Evolutionary conservation across 2,113 vertebrate genomes (phyloP), one percentile per base, ranked within the genome.

Genomic region (Machaerirhynchus nigripectus): DNA sequence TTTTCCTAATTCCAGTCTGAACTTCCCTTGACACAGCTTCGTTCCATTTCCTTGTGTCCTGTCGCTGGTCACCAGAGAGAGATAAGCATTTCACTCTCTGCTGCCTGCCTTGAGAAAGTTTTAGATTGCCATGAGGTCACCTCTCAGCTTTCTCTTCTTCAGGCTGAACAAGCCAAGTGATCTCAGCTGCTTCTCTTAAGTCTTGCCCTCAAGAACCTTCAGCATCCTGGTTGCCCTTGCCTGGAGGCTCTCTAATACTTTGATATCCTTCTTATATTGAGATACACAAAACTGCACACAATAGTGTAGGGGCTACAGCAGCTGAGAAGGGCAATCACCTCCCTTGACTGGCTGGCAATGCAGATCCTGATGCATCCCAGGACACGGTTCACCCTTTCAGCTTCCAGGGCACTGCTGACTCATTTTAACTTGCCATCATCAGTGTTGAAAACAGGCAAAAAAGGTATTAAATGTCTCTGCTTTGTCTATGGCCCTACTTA

Each of bases 381-480:
- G 44, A 82, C 60, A 39, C 0, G 0, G 21, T 10, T 64, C 17
- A 47, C 31, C 11, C 31, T 64, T 80, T 22, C 33, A n/a, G 37
- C 26, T 67, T 33, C 37, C 44, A 59, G 37, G 19, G 56, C 37
- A 46, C 23, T 30, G 28, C 19, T 67, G 60, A 52, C 6, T 44
- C 60, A 28, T 24, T 52, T 56, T 59, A 46, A 27, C 26, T 61
- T 68, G 40, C 49, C 20, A 50, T n/a, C 28, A 84, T n/a, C 28
- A 57, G n/a, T 52, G 14, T 13, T 39, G 39, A 84, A 71, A 78
- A 73, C 16, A 65, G 17, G 10, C 37, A 57, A 59, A 78, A 70
- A 59, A 39, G 14, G 28, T 4, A 59, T 52, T 46, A n/a, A 57
- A 78, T 0, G 0, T 30, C 24, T 90, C 37, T 64, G 10, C 9